A percentile compares a stretch with the other conserved stretches of the same genome.
These are phyloP conservation scores for Lophotriccus pileatus DNA, from an alignment of 2,797 vertebrate genomes.

Conservation along the genomic window DNA sequence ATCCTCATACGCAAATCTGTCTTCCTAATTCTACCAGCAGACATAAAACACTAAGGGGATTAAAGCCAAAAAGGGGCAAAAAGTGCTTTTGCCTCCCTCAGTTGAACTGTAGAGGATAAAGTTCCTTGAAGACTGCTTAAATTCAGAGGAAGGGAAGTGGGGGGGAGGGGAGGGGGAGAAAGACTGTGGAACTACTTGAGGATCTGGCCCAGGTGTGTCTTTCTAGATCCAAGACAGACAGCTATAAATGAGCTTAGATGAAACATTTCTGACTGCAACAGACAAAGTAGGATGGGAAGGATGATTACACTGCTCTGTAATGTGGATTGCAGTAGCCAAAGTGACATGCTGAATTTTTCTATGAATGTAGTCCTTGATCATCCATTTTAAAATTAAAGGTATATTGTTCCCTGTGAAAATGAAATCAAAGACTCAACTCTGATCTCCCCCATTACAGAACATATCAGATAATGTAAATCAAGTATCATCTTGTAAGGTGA, in stretches of 20 bases:
- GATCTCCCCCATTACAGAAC: conserved; percentile 5
- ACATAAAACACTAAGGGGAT: background rate
- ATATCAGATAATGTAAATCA: conserved; percentile 47
- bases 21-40: background rate
- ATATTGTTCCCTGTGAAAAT: conserved; percentile 43
- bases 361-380: conserved; percentile 7
- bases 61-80: background rate
- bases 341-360: background rate
- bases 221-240: background rate
- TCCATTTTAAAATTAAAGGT: conserved; percentile 49
- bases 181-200: background rate
- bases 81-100: background rate
- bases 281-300: background rate
- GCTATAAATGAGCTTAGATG: background rate
- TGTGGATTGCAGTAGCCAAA: background rate
- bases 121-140: background rate
- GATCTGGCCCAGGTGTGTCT: background rate
- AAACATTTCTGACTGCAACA: background rate
- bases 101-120: background rate
- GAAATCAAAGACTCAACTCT: conserved; percentile 32
- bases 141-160: background rate
- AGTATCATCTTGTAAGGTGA: conserved; percentile 18
- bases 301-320: background rate
- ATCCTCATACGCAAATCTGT: background rate
- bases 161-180: background rate